Evolutionary conservation across 2,113 vertebrate genomes (phyloP).

Genomic region (Camelus dromedarius): DNA sequence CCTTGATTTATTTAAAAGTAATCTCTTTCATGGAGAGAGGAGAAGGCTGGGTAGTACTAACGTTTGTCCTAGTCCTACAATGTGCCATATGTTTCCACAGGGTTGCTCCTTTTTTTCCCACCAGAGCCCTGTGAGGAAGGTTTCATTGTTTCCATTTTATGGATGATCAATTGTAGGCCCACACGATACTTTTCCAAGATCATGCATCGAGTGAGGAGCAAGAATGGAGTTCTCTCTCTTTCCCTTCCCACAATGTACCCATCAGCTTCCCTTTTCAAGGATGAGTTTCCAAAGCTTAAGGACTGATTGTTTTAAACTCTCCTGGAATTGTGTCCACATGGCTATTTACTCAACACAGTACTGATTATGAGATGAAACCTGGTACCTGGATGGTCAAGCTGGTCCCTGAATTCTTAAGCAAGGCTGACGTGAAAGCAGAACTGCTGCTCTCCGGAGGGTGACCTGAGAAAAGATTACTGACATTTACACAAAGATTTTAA

Average conservation of each 20-base stretch:
- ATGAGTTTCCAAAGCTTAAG: background rate
- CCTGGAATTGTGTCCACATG: background rate
- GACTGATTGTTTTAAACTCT: background rate
- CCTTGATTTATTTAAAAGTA: background rate
- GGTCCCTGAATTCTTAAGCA: background rate
- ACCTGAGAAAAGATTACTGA: constrained; percentile 8
- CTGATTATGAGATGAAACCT: background rate
- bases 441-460: background rate
- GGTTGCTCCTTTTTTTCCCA: background rate
- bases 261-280: background rate
- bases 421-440: background rate
- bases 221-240: background rate
- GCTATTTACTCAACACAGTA: background rate
- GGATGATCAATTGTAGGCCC: background rate
- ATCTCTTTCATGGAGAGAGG: background rate
- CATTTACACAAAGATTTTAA: constrained; percentile 45
- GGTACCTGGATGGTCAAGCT: background rate
- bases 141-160: background rate
- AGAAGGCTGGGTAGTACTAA: background rate
- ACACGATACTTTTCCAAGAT: background rate
- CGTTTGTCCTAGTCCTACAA: background rate
- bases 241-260: background rate
- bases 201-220: background rate
- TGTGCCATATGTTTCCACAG: background rate
- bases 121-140: background rate